Conservation (phyloP, 2,797 vertebrate species). For the Eremophila alpestris region DNA sequence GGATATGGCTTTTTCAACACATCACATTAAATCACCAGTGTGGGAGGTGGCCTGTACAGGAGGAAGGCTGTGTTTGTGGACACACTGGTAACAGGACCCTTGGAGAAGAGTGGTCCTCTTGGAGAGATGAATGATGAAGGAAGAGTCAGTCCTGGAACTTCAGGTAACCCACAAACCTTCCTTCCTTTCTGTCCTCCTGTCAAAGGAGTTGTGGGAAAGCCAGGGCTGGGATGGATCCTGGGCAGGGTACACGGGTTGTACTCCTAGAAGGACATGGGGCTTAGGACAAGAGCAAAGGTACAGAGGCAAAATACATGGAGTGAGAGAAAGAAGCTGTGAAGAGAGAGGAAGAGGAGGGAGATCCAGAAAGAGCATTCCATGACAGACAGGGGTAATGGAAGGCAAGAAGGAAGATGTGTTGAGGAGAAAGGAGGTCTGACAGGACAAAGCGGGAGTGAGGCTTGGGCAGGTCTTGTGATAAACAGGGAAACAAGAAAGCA, state of each 20-base stretch:
- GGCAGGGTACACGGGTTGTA: neutral
- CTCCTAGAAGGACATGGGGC: neutral
- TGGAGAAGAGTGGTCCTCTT: neutral
- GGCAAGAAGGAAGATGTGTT: neutral
- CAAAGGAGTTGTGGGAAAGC: neutral
- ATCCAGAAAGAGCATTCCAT: fast-evolving
- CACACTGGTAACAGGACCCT: neutral
- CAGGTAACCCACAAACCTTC: slow-evolving; percentile 3
- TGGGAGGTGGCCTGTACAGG: neutral
- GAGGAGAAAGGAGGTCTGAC: neutral
- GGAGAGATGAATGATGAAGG: neutral
- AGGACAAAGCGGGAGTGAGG: neutral
- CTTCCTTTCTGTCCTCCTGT: neutral
- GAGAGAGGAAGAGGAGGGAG: neutral
- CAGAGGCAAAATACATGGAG: neutral
- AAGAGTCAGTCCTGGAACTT: neutral
- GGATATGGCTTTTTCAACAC: neutral
- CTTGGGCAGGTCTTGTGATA: neutral
- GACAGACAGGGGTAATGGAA: neutral
- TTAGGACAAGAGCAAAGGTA: neutral
- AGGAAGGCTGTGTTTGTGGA: neutral
- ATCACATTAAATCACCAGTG: fast-evolving
- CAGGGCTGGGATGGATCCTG: neutral
- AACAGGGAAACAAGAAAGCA: neutral
- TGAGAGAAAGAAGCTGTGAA: neutral